Conservation (phyloP, 2,797 vertebrate species). For the Alfaro cultratus region DNA sequence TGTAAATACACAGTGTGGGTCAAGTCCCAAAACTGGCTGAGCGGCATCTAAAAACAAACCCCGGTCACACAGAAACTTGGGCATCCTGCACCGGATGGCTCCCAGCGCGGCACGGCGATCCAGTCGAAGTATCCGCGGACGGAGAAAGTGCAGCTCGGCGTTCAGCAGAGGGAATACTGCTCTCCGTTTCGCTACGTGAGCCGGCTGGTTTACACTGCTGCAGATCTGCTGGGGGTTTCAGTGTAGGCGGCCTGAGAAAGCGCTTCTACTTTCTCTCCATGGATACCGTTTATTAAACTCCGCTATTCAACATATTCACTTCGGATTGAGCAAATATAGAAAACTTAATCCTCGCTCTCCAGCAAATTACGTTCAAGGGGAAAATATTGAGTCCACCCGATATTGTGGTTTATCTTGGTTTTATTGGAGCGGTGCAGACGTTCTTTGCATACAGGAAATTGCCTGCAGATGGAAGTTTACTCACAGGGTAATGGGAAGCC, state of each 20-base stretch:
- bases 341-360: slow-evolving; percentile 25
- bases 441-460: slow-evolving; percentile 20
- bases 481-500: slow-evolving; percentile 8
- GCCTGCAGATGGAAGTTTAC: slow-evolving; percentile 21
- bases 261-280: slow-evolving; percentile 51
- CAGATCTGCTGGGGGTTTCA: slow-evolving; percentile 45
- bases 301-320: slow-evolving; percentile 35
- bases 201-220: slow-evolving; percentile 37
- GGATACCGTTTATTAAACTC: slow-evolving; percentile 53
- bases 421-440: not conserved
- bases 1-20: slow-evolving; percentile 67
- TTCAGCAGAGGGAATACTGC: slow-evolving; percentile 38
- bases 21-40: slow-evolving; percentile 58
- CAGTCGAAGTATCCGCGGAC: slow-evolving; percentile 13
- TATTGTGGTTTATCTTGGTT: slow-evolving; percentile 25
- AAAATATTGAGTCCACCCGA: slow-evolving; percentile 13
- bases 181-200: slow-evolving; percentile 46
- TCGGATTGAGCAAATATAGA: slow-evolving; percentile 36
- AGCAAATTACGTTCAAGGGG: slow-evolving; percentile 14
- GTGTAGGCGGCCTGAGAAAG: slow-evolving; percentile 54
- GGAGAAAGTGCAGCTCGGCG: slow-evolving; percentile 21
- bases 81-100: slow-evolving; percentile 43
- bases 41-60: slow-evolving; percentile 66
- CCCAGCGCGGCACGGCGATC: slow-evolving; percentile 22
- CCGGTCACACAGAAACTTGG: slow-evolving; percentile 37